Percentiles rank a stretch among this genome's conserved stretches.
These are phyloP conservation scores for Loris lydekkerianus DNA, from an alignment of 2,797 vertebrate genomes.

Conservation along the genomic window DNA sequence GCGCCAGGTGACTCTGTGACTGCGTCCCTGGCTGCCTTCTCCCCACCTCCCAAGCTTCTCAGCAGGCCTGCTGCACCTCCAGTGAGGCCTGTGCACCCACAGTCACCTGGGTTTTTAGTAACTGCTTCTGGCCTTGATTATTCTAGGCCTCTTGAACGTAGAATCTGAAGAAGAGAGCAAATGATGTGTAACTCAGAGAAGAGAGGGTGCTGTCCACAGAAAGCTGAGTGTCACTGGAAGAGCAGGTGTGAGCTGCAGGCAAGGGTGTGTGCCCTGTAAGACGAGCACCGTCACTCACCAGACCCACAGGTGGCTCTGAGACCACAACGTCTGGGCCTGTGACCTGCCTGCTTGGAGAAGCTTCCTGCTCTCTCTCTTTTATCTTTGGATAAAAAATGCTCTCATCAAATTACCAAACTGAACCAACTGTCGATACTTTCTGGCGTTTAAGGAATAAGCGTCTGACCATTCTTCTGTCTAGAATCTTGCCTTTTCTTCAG, in stretches of 20 bases:
- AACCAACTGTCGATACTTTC: background rate
- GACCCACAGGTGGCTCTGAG: background rate
- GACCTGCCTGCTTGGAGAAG: background rate
- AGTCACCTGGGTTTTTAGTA: background rate
- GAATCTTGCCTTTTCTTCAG: slow-evolving; percentile 28
- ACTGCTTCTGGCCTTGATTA: background rate
- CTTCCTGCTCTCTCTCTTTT: background rate
- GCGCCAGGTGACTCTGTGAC: background rate
- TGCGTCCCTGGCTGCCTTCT: background rate
- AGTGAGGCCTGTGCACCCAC: background rate
- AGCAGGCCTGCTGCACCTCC: background rate
- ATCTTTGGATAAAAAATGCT: slow-evolving; percentile 22
- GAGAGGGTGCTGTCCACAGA: background rate
- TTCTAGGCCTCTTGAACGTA: background rate
- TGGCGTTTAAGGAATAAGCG: background rate
- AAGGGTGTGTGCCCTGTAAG: background rate
- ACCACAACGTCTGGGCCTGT: background rate
- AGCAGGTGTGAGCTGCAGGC: background rate
- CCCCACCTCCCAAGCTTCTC: background rate
- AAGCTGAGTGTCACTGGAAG: background rate
- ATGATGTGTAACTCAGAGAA: background rate
- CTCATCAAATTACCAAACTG: background rate
- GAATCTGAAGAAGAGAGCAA: background rate
- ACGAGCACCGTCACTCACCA: too few species aligned
- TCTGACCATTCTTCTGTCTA: background rate